Evolutionary conservation across 2,888 invertebrate species (phyloP).

Genomic region (Lochmaea crataegi): DNA sequence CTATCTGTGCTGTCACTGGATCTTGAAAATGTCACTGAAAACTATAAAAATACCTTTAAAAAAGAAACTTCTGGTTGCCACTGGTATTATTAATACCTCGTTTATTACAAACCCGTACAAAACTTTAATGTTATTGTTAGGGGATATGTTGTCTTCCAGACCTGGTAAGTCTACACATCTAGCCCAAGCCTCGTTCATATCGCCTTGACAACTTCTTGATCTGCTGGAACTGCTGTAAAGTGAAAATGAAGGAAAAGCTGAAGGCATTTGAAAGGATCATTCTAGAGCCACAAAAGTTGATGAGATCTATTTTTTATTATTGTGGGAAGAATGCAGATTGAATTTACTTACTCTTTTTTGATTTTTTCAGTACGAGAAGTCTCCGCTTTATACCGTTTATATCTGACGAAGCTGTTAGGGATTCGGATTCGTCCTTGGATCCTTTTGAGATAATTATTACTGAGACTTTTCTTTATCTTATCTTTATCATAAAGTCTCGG

Average conservation of each 20-base stretch:
- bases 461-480: constrained; percentile 42
- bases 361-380: constrained; percentile 44
- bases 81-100: constrained; percentile 65
- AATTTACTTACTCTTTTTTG: constrained; percentile 46
- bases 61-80: too few species aligned
- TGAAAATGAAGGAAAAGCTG: too few species aligned
- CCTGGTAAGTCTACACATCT: constrained; percentile 82
- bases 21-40: constrained; percentile 75
- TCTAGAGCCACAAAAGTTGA: neutral
- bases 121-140: constrained; percentile 78
- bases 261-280: too few species aligned
- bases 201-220: constrained; percentile 41
- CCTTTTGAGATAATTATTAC: constrained; percentile 45
- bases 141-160: constrained; percentile 85
- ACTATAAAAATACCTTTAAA: constrained; percentile 62
- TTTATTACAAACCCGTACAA: constrained; percentile 79
- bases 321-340: too few species aligned
- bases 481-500: constrained; percentile 49
- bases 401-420: constrained; percentile 47
- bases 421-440: constrained; percentile 48
- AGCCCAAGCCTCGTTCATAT: constrained; percentile 75
- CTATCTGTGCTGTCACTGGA: constrained; percentile 75
- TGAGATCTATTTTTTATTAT: too few species aligned
- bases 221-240: too few species aligned
- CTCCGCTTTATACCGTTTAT: constrained; percentile 47